Conservation (phyloP, 2,797 vertebrate genomes). For the Ispidina lecontei region DNA sequence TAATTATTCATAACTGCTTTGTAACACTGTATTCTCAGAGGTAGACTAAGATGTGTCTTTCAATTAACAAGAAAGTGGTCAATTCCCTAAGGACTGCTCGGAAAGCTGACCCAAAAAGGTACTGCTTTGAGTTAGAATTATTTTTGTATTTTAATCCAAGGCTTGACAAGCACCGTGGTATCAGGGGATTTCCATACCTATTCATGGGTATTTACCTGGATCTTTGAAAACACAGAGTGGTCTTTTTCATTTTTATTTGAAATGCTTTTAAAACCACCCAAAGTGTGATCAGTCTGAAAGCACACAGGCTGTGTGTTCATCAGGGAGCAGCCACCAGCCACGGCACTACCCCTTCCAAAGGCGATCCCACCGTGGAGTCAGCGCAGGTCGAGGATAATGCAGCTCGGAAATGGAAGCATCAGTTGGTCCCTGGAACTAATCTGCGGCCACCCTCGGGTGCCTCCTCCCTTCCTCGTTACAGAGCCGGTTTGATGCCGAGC, state of each 20-base stretch:
- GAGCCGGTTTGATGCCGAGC: background rate
- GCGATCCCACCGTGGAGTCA: background rate
- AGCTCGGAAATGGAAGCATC: background rate
- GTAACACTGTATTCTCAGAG: background rate
- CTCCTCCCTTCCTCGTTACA: background rate
- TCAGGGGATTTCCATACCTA: background rate
- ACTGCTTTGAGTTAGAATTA: background rate
- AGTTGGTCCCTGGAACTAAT: constrained; percentile 19
- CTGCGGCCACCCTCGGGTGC: background rate
- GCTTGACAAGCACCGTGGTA: background rate
- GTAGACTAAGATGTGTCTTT: background rate
- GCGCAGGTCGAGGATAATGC: constrained; percentile 8
- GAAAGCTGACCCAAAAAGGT: background rate
- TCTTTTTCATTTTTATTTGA: background rate
- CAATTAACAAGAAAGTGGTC: background rate
- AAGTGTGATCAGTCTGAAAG: background rate
- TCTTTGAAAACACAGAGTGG: background rate
- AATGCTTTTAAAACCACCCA: background rate
- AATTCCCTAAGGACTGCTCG: background rate
- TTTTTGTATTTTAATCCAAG: background rate
- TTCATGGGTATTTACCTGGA: background rate
- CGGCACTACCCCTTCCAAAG: background rate
- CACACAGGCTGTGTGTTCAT: rapidly evolving
- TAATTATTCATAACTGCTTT: background rate
- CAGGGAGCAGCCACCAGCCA: background rate